Base-by-base conservation (phyloP, 2,113 vertebrate species). In the Stictonetta naevosa region DNA sequence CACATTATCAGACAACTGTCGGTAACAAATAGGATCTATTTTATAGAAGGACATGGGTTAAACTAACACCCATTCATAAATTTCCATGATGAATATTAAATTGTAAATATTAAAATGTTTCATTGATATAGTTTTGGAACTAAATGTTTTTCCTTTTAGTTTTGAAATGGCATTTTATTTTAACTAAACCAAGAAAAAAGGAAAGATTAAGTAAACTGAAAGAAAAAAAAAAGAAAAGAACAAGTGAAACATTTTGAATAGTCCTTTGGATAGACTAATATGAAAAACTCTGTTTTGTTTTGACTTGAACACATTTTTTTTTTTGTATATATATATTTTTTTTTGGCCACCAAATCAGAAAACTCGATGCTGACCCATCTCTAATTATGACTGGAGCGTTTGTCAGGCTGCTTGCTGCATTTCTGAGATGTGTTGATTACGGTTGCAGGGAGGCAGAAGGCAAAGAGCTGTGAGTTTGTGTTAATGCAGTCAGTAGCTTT, bases 391-490 rank as follows among this genome's bases (percentile, higher is more conserved):
- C 11, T 62, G 29, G 71, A 69, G 28, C 52, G 14, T 18, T 31
- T 76, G 33, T 28, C 77, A 74, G 36, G 62, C 56, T 46, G 60
- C 29, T 83, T 68, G 48, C n/a, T 60, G 69, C 42, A 81, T 64
- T 91, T 92, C 58, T 59, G 40, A 89, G 75, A 77, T 44, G 11
- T 15, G 22, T 25, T 58, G 55, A 52, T 76, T n/a, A 15, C 36
- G 48, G 46, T 1, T 66, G 52, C 3, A 3, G 79, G 67, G 78
- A 82, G 67, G 36, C 63, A 83, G 53, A 36, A 86, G 53, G 68
- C 81, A 93, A 94, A 97, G 81, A 88, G 34, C 89, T 72, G 48
- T 34, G 74, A 91, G 58, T 82, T 94, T 50, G 75, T 79, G 63
- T 52, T 76, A 93, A 82, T 75, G 86, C 94, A 92, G 29, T 31